Conservation (phyloP, 30 jellyfish, hydroid and myxozoan genomes). For the Calvadosia cruxmelitensis region DNA sequence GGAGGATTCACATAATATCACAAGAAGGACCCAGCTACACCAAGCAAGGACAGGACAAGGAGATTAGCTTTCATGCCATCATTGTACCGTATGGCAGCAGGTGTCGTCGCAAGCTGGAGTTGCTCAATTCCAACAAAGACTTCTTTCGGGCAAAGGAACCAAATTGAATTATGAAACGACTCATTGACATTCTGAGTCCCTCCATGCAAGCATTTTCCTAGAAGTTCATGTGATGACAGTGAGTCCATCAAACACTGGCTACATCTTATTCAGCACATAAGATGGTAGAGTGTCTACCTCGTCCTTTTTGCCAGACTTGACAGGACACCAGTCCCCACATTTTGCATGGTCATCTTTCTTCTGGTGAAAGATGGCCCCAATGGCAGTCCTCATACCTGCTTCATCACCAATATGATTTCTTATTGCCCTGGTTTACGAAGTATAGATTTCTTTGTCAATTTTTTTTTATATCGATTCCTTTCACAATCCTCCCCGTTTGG, state of each 20-base stretch:
- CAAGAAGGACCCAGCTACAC: too few species aligned
- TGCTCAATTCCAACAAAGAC: neutral
- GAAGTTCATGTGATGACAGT: neutral
- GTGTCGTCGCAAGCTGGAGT: neutral
- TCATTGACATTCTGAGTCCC: neutral
- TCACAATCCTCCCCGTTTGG: constrained; percentile 4
- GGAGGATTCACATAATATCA: too few species aligned
- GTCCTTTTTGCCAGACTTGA: too few species aligned
- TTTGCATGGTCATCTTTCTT: constrained; percentile 10
- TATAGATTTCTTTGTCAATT: constrained; percentile 4
- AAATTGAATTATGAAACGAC: neutral
- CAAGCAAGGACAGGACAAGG: too few species aligned
- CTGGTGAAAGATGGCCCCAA: constrained; percentile 11
- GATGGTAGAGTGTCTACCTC: constrained; percentile 1
- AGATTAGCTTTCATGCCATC: too few species aligned
- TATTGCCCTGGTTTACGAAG: constrained; percentile 6
- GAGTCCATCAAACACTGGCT: neutral
- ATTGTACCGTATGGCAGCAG: neutral
- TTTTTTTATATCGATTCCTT: constrained; percentile 1
- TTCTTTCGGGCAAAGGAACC: constrained; percentile 2
- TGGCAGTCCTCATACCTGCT: constrained; percentile 14
- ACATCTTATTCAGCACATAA: neutral
- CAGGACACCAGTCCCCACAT: too few species aligned
- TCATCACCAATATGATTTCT: constrained; percentile 15
- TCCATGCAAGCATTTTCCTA: neutral